These are phyloP conservation scores for Rhabdomys pumilio DNA, from an alignment of 2,797 vertebrate genomes.

Conservation along the genomic window DNA sequence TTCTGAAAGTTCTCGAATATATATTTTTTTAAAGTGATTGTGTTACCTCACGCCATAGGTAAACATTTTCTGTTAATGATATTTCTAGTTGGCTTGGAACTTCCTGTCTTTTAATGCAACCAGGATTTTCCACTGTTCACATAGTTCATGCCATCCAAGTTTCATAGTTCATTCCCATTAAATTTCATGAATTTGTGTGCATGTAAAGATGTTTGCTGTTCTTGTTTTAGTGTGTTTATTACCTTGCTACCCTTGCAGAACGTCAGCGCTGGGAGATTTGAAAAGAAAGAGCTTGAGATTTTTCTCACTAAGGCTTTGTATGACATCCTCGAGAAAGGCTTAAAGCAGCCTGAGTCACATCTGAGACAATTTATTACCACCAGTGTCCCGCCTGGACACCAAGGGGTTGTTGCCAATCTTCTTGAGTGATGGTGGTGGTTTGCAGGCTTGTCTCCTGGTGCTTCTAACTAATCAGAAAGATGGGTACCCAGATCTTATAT, in stretches of 20 bases:
- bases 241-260: slow-evolving; percentile 61
- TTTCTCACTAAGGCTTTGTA: slow-evolving; percentile 48
- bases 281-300: slow-evolving; percentile 49
- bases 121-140: neutral
- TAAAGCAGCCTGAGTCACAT: slow-evolving; percentile 74
- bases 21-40: neutral
- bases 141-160: neutral
- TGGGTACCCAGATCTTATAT: neutral
- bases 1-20: slow-evolving; percentile 62
- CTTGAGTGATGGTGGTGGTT: neutral
- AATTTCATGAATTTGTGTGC: neutral
- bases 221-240: neutral
- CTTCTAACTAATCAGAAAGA: neutral
- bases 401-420: slow-evolving; percentile 57
- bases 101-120: neutral
- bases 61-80: neutral
- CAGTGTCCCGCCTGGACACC: slow-evolving; percentile 1
- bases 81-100: neutral
- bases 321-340: slow-evolving; percentile 38
- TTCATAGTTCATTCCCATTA: neutral
- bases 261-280: neutral
- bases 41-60: neutral
- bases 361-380: slow-evolving; percentile 64
- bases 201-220: neutral
- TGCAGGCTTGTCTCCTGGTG: neutral